Percentiles rank a stretch among this genome's conserved stretches.
Conservation (phyloP, 2,113 vertebrate species). For the Siniperca chuatsi region DNA sequence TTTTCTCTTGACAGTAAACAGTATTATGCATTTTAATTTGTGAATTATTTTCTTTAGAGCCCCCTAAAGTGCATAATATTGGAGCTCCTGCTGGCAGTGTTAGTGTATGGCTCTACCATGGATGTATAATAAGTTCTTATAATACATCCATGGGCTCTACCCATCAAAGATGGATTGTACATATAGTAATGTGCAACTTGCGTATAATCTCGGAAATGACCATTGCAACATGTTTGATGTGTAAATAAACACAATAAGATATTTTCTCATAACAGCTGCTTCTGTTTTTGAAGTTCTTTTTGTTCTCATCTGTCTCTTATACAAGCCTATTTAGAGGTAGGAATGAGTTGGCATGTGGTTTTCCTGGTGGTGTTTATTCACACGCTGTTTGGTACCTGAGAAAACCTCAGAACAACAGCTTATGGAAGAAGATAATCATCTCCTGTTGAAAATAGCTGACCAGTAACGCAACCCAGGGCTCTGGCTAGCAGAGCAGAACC, state of each 20-base stretch:
- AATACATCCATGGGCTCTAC: background rate
- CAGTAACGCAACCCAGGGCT: constrained; percentile 38
- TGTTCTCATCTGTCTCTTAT: constrained; percentile 14
- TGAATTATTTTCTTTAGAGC: background rate
- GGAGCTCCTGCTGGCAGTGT: background rate
- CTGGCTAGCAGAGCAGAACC: constrained; percentile 32
- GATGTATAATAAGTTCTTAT: no score
- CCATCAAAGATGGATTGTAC: background rate
- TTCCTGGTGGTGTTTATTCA: constrained; percentile 30
- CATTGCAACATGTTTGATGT: background rate
- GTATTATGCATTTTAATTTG: background rate
- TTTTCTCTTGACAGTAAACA: background rate
- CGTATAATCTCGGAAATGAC: background rate
- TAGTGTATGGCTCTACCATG: background rate
- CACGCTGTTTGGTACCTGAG: constrained; percentile 24
- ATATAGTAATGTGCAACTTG: constrained; percentile 12
- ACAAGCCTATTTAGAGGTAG: constrained; percentile 28
- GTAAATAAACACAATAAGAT: constrained; percentile 24
- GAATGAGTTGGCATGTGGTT: constrained; percentile 45
- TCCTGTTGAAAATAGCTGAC: constrained; percentile 68
- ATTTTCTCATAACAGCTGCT: constrained; percentile 1
- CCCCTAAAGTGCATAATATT: background rate
- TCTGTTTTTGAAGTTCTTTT: constrained; percentile 26
- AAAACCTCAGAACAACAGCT: constrained; percentile 60
- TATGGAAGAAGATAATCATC: constrained; percentile 59